Base-by-base conservation (phyloP, 2,113 vertebrate genomes). In the Corythaeola cristata region DNA sequence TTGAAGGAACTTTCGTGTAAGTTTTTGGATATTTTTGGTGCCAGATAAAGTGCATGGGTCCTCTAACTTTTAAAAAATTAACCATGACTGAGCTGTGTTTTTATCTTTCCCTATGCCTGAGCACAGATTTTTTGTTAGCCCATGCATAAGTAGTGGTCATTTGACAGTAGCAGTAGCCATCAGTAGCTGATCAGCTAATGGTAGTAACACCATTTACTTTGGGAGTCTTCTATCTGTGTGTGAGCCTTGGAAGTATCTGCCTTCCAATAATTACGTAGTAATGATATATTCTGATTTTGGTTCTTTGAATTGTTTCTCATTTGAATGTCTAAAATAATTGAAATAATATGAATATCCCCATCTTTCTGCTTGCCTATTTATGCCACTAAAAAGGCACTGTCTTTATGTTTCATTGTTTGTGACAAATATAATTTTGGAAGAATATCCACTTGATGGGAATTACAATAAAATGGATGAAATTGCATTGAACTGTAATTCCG, bases 81-180 rank as follows among this genome's bases (percentile, higher is more conserved):
- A 12, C 5, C 33, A 15, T 64, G 41, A 4, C 37, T 55, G 50
- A 68, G 16, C 30, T 14, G 8, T 67, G 21, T 33, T 81, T 67
- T 82, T 27, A 50, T 6, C 17, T 74, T 76, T 66, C 22, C 23
- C 7, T 53, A 1, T 66, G 64, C 24, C 32, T 0, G 6, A 73
- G 63, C 45, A 71, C 18, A n/a, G 22, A 7, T n/a, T 73, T 80
- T 78, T 72, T 45, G 24, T 66, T 41, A 83, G 47, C 24, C 26
- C 0, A 0, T 19, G 5, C 8, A 5, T 67, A 67, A 74, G 13
- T 32, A 75, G 12, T 1, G 12, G 30, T 33, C 22, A 22, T 66
- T 66, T 91, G 80, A 49, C 26, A 26, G 9, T 6, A 87, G 37
- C 55, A 53, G 37, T 23, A 83, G 47, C 37, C 11, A 7, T 49